Evolutionary conservation across 2,888 invertebrate genomes (phyloP).

Genomic region (Morinoia aosen): DNA sequence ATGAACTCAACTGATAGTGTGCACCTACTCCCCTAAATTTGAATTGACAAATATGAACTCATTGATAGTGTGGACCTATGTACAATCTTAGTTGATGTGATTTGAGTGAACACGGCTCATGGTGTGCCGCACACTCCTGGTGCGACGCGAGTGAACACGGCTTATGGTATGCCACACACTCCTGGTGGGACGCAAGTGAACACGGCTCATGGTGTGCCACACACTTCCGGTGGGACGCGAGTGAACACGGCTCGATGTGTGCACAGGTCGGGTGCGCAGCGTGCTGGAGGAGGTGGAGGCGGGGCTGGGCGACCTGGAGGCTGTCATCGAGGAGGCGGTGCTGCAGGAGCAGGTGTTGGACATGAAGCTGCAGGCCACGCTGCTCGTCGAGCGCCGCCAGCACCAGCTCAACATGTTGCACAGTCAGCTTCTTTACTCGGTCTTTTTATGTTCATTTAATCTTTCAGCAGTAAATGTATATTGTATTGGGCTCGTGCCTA

Average conservation of each 20-base stretch:
- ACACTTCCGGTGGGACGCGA: background rate
- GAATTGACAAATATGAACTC: too few species aligned
- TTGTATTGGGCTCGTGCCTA: too few species aligned
- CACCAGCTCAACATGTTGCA: conserved; percentile 60
- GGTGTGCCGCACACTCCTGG: too few species aligned
- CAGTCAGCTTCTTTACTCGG: conserved; percentile 54
- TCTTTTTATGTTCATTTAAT: background rate
- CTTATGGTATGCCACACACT: too few species aligned
- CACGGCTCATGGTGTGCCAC: too few species aligned
- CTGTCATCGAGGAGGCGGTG: conserved; percentile 61
- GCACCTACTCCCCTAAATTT: too few species aligned
- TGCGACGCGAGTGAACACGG: background rate
- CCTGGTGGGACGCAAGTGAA: too few species aligned
- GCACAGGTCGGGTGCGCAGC: conserved; percentile 61
- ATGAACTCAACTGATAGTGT: too few species aligned
- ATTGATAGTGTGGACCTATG: too few species aligned
- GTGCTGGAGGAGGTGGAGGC: conserved; percentile 66
- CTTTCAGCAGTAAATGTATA: background rate
- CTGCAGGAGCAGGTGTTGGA: conserved; percentile 65
- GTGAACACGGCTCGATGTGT: background rate
- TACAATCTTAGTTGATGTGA: too few species aligned
- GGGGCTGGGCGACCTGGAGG: conserved; percentile 59
- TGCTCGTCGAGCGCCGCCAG: conserved; percentile 60
- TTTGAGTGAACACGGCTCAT: too few species aligned
- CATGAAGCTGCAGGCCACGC: conserved; percentile 59